Evolutionary conservation across 2,797 vertebrate genomes (phyloP), one percentile per base, ranked within the genome.

Genomic region (Galago senegalensis): DNA sequence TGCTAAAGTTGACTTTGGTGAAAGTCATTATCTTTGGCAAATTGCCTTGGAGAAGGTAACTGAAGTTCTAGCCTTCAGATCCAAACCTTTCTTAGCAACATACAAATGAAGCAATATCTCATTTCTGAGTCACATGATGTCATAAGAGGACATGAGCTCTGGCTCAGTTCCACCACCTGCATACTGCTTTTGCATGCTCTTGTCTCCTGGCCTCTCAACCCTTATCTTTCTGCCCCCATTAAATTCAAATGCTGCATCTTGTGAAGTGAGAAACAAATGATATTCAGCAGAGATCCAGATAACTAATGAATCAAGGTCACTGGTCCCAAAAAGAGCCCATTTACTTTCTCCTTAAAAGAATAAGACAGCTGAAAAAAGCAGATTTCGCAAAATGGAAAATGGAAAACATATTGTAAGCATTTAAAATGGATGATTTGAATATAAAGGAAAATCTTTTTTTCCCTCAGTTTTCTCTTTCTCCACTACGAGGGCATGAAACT

Each of bases 401-500:
- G n/a, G 49, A 85, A 93, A 96, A 87, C 81, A 97, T 92, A 92
- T 60, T 94, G 65, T 27, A 56, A 88, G 73, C 82, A 88, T 95
- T 97, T 95, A 67, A 94, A 95, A 96, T 90, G 27, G 31, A 75
- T 87, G 58, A 96, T 93, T 60, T 96, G 46, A 90, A 86, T 93
- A 89, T 82, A 90, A 96, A 96, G 56, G 89, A 96, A 95, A 95
- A 83, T 43, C 63, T 60, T 90, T 92, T 94, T 95, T 70, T n/a
- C 65, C 16, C 77, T 93, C 67, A 18, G 43, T 96, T 97, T 94
- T 60, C 60, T 75, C 79, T 96, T 93, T 37, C 43, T 93, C 75
- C 87, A 89, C 84, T 90, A 90, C 14, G 49, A 96, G 40, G 17
- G 37, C 75, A 93, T 79, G 92, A 96, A 96, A 95, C 85, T 96